Evolutionary conservation across 1,140 invertebrate genomes (phyloP).

Genomic region (Ctenoplectra terminalis): DNA sequence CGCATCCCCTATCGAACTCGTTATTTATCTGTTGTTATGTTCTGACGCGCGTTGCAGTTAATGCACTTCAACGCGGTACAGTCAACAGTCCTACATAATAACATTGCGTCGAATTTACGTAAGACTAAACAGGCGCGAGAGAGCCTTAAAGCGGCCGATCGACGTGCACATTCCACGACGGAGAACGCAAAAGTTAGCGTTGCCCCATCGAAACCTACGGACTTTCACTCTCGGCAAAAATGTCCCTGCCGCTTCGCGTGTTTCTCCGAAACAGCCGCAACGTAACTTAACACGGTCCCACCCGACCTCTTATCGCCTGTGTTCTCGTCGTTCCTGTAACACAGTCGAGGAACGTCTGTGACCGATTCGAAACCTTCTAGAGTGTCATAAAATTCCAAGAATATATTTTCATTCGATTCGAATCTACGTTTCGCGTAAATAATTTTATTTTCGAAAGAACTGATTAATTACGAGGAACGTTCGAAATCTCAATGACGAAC

Average conservation of each 20-base stretch:
- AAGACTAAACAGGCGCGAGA: constrained; percentile 19
- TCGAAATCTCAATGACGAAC: not conserved
- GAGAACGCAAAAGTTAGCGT: constrained; percentile 61
- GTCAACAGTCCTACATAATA: not conserved
- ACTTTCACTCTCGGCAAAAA: constrained; percentile 67
- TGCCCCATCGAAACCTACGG: constrained; percentile 54
- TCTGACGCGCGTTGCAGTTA: not conserved
- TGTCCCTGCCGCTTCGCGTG: constrained; percentile 7
- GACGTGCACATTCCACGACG: constrained; percentile 46
- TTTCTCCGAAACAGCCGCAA: not conserved
- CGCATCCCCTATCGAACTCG: not conserved
- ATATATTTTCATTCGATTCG: too few relatives aligned
- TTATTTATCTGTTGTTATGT: not conserved
- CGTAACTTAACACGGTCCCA: not conserved
- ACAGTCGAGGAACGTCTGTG: too few relatives aligned
- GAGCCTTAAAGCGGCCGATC: not conserved
- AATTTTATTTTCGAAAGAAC: too few relatives aligned
- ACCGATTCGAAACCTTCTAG: too few relatives aligned
- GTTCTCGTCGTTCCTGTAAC: not conserved
- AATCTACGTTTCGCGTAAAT: not conserved
- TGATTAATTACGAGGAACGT: not conserved
- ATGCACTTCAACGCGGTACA: not conserved
- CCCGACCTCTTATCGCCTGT: not conserved
- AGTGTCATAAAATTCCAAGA: too few relatives aligned
- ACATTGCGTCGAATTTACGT: constrained; percentile 43